Conservation (phyloP, 2,113 vertebrate genomes). For the Lutjanus erythropterus region DNA sequence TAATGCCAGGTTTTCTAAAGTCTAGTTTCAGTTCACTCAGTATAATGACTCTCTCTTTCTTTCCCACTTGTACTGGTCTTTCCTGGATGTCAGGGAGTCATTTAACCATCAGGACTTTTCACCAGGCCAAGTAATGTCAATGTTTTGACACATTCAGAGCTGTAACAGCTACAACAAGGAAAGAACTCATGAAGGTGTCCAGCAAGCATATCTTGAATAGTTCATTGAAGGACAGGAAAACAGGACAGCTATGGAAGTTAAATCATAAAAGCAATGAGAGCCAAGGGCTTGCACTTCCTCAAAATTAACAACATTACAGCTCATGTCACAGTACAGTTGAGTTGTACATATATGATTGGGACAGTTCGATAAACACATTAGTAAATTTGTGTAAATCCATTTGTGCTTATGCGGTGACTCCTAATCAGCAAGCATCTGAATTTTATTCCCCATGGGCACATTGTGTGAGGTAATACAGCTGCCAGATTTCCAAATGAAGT, state of each 20-base stretch:
- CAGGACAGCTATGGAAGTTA: not conserved
- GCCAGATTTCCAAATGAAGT: conserved; percentile 15
- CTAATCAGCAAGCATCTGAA: conserved; percentile 20
- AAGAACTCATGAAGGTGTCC: conserved; percentile 2
- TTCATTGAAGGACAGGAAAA: conserved; percentile 5
- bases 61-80: not conserved
- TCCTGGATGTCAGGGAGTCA: too few relatives aligned
- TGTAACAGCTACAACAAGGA: not conserved
- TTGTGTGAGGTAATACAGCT: conserved; percentile 18
- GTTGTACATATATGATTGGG: conserved; percentile 24
- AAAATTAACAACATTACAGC: conserved; percentile 13
- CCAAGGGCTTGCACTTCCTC: conserved; percentile 1
- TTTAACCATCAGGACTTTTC: too few relatives aligned
- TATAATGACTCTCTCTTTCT: not conserved
- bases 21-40: not conserved
- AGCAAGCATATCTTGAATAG: not conserved
- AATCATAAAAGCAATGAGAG: conserved; percentile 5
- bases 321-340: conserved; percentile 5
- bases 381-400: conserved; percentile 20
- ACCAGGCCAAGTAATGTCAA: not conserved
- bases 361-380: conserved; percentile 15
- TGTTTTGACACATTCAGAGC: not conserved
- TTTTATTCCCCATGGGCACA: conserved; percentile 24
- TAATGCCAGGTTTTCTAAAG: too few relatives aligned
- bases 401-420: conserved; percentile 4